Evolutionary conservation across 2,797 vertebrate genomes (phyloP), one percentile per base, ranked within the genome.

Genomic region (Enteromius radiatus): DNA sequence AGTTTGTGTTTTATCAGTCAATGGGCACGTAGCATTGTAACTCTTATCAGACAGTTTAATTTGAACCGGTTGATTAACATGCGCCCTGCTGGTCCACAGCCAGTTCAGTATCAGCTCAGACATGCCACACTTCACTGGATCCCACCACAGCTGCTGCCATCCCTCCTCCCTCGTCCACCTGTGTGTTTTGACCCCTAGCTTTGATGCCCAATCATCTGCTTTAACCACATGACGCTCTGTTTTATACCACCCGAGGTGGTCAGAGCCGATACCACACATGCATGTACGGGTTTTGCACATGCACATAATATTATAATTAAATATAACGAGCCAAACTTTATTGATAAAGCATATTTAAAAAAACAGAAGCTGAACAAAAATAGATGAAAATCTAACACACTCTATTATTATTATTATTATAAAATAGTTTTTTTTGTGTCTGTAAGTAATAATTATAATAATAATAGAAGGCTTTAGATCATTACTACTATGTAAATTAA

Each of bases 11-110:
- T 86, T 87, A 84, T 86, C 84, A 63, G 65, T 45, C 64, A 65
- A 70, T 67, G 38, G 71, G 61, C 82, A 81, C 67, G 54, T 83
- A 71, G 65, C 31, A 10, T 68, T 84, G 79, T 73, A 84, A 56
- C 59, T 47, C 80, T 89, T 86, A 89, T 88, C 88, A 23, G 38
- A 71, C 54, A 41, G 17, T 85, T 87, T 88, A 86, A 89, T 88
- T 89, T 82, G 54, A 21, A 23, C 41, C 6, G 59, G 70, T 83
- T 89, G 87, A 86, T 89, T 85, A 87, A 65, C 61, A 73, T 64
- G 70, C 28, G 14, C 79, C 81, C 78, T 31, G 14, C 82, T 83
- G 84, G 49, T 81, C 71, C 21, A n/a, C 21, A 21, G 43, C 61
- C 41, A 8, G 75, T 77, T 76, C 23, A 82, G 82, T 80, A 81